phyloP scores from a whole-genome alignment of 2,113 vertebrate genomes.

The Brachyhypopomus gauderio region DNA sequence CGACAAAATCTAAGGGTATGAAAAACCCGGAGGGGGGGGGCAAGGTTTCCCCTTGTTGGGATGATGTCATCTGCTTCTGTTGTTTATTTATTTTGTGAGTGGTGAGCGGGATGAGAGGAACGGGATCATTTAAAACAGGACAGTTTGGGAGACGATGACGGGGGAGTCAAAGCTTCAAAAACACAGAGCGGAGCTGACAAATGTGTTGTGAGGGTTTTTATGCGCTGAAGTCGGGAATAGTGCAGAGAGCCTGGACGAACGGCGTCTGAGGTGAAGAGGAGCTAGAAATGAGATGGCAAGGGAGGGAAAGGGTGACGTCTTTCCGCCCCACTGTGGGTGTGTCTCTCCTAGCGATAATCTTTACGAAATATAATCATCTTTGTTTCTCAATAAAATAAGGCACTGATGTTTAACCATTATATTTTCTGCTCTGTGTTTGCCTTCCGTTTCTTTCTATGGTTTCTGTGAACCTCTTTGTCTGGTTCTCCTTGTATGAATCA shows the following conservation, averaged over 20 bases:
- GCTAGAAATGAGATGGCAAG: slow-evolving; percentile 21
- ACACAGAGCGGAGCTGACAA: not conserved
- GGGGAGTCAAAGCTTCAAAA: slow-evolving; percentile 6
- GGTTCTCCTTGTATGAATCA: slow-evolving; percentile 47
- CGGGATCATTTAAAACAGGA: not conserved
- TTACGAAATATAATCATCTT: not conserved
- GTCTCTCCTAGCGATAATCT: not conserved
- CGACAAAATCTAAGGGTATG: not conserved
- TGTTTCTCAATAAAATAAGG: not conserved
- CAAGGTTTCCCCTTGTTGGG: slow-evolving; percentile 4
- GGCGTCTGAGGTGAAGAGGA: slow-evolving; percentile 18
- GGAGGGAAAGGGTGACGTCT: slow-evolving; percentile 6
- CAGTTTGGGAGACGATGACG: slow-evolving; percentile 42
- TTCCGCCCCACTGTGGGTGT: not conserved
- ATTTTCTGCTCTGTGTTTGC: not conserved
- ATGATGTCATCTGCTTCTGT: not conserved
- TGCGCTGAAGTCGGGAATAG: slow-evolving; percentile 32
- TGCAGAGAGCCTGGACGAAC: not conserved
- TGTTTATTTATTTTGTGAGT: not conserved
- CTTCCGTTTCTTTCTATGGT: not conserved
- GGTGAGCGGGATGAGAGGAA: not conserved
- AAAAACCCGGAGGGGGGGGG: not conserved
- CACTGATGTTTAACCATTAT: not conserved
- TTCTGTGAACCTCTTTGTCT: slow-evolving; percentile 28
- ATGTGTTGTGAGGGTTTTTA: not conserved